phyloP scores from a whole-genome alignment of 2,888 invertebrate genomes.

The Ypsolopha sequella region DNA sequence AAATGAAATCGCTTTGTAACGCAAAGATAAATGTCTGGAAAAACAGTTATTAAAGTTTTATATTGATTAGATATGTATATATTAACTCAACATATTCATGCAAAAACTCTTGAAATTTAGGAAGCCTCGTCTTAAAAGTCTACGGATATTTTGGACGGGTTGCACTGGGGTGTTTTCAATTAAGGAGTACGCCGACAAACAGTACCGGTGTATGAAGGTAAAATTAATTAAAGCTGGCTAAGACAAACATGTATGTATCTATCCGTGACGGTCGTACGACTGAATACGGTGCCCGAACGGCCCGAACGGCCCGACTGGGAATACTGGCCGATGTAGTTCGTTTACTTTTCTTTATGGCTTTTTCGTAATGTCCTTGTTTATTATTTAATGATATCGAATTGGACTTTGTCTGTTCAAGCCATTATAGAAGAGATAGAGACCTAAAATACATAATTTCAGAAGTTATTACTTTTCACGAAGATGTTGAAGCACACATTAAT shows the following conservation, averaged over 20 bases:
- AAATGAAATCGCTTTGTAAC: too few relatives aligned
- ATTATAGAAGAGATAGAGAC: too few relatives aligned
- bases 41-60: too few relatives aligned
- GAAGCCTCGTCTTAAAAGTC: too few relatives aligned
- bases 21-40: too few relatives aligned
- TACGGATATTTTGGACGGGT: too few relatives aligned
- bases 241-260: constrained; percentile 68
- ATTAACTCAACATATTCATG: too few relatives aligned
- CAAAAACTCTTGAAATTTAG: too few relatives aligned
- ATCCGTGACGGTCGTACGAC: constrained; percentile 55
- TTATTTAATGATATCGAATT: neutral
- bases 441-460: too few relatives aligned
- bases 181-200: constrained; percentile 62
- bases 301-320: constrained; percentile 12
- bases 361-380: neutral
- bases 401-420: neutral
- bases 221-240: constrained; percentile 67
- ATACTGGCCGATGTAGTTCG: neutral
- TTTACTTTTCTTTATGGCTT: neutral
- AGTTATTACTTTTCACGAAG: too few relatives aligned
- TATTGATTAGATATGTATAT: too few relatives aligned
- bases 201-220: constrained; percentile 68
- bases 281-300: constrained; percentile 23
- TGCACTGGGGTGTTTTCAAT: constrained; percentile 61
- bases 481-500: constrained; percentile 14